Percentiles rank a stretch among this genome's conserved stretches.
phyloP scores from a whole-genome alignment of 2,888 invertebrate genomes.

The Tetrapedia diversipes region DNA sequence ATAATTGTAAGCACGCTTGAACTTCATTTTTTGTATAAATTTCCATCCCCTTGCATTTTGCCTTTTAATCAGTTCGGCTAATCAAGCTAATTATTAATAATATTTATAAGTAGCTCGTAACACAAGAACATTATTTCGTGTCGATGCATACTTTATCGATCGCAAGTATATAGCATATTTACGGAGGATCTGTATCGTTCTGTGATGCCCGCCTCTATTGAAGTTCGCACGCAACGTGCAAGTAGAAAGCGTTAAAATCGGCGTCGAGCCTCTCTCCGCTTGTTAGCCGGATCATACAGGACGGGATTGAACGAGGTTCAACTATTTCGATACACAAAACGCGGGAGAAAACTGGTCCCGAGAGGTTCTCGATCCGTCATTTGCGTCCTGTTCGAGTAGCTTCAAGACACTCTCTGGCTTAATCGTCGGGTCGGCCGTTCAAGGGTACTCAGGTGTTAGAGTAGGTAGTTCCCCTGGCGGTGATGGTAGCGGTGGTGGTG shows the following conservation, averaged over 20 bases:
- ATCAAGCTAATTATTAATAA: too few relatives aligned
- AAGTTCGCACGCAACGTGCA: background rate
- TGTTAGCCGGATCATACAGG: constrained; percentile 11
- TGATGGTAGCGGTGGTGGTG: too few relatives aligned
- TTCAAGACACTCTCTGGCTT: constrained; percentile 68
- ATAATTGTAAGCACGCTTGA: too few relatives aligned
- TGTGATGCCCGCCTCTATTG: too few relatives aligned
- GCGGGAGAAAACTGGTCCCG: constrained; percentile 36
- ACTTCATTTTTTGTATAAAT: too few relatives aligned
- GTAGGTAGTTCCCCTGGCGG: constrained; percentile 52
- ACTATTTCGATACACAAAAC: constrained; percentile 38
- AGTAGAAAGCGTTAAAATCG: constrained; percentile 25
- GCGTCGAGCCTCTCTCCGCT: background rate
- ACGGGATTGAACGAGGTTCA: constrained; percentile 19
- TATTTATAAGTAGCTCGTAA: too few relatives aligned
- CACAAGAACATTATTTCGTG: too few relatives aligned
- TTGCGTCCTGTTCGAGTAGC: constrained; percentile 60
- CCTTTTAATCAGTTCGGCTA: too few relatives aligned
- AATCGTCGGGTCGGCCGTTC: constrained; percentile 67
- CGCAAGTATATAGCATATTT: too few relatives aligned
- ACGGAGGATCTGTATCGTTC: background rate
- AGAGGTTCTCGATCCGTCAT: constrained; percentile 61
- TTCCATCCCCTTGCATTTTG: too few relatives aligned
- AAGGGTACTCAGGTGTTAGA: constrained; percentile 52
- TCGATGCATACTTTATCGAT: background rate